These are phyloP conservation scores for Onychomys arenicola DNA, from an alignment of 2,797 vertebrate genomes.

Conservation along the genomic window DNA sequence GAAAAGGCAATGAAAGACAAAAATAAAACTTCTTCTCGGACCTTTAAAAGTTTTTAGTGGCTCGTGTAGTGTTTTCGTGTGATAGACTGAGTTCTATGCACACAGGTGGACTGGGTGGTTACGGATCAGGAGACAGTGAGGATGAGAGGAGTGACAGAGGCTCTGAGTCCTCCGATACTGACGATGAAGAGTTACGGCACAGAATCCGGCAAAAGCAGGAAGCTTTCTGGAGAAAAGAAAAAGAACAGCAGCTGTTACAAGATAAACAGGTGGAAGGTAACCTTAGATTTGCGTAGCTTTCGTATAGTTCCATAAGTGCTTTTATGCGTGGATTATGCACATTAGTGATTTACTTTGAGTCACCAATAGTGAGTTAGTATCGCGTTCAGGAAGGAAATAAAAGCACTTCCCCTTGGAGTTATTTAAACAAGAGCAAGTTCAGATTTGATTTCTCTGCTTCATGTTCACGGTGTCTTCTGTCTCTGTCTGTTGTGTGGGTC, in stretches of 20 bases:
- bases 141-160: constrained; percentile 94
- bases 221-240: constrained; percentile 98
- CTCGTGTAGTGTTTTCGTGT: constrained; percentile 88
- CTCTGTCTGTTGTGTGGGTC: neutral
- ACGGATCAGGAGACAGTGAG: constrained; percentile 98
- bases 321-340: neutral
- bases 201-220: constrained; percentile 99
- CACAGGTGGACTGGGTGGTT: constrained; percentile 99
- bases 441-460: neutral
- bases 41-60: constrained; percentile 87
- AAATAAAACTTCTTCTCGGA: constrained; percentile 86
- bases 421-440: neutral
- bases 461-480: neutral
- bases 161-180: constrained; percentile 98
- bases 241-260: constrained; percentile 93
- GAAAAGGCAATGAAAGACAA: constrained; percentile 87
- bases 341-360: neutral
- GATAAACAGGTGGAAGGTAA: constrained; percentile 96
- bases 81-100: constrained; percentile 93
- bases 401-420: neutral
- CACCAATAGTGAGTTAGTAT: neutral
- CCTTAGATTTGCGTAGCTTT: neutral
- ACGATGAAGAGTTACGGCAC: constrained; percentile 97
- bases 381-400: neutral
- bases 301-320: constrained; percentile 11